Percentiles rank a stretch among this genome's conserved stretches.
Conservation (phyloP, 2,113 vertebrate species). For the Seriola rivoliana region DNA sequence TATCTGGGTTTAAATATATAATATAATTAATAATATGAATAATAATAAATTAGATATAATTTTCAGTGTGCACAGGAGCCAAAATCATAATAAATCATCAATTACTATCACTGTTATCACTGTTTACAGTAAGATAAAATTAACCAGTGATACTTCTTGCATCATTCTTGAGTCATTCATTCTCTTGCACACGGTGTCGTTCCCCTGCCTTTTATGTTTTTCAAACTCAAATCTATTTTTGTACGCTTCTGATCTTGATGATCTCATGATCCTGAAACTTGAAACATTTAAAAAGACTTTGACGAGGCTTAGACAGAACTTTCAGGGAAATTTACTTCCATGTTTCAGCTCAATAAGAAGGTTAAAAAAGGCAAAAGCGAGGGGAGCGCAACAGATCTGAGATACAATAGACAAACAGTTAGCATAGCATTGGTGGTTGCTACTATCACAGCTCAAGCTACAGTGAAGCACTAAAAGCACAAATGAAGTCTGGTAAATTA, state of each 20-base stretch:
- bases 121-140: background rate
- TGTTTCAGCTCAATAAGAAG: slow-evolving; percentile 40
- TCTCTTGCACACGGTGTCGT: background rate
- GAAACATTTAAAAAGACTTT: background rate
- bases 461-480: background rate
- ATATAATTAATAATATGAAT: no score
- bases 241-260: slow-evolving; percentile 18
- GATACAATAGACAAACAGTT: slow-evolving; percentile 3
- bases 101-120: background rate
- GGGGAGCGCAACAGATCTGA: slow-evolving; percentile 16
- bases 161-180: slow-evolving; percentile 50
- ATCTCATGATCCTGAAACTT: background rate
- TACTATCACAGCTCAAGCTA: background rate
- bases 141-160: slow-evolving; percentile 29
- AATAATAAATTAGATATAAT: no score
- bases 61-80: background rate
- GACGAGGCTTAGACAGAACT: background rate
- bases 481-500: background rate
- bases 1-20: background rate
- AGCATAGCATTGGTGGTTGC: background rate
- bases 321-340: slow-evolving; percentile 54
- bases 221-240: background rate
- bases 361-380: slow-evolving; percentile 16
- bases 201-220: slow-evolving; percentile 1
- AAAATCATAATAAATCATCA: background rate